These are phyloP conservation scores for Nomada fabriciana DNA, from an alignment of 2,888 invertebrate genomes.

Conservation along the genomic window DNA sequence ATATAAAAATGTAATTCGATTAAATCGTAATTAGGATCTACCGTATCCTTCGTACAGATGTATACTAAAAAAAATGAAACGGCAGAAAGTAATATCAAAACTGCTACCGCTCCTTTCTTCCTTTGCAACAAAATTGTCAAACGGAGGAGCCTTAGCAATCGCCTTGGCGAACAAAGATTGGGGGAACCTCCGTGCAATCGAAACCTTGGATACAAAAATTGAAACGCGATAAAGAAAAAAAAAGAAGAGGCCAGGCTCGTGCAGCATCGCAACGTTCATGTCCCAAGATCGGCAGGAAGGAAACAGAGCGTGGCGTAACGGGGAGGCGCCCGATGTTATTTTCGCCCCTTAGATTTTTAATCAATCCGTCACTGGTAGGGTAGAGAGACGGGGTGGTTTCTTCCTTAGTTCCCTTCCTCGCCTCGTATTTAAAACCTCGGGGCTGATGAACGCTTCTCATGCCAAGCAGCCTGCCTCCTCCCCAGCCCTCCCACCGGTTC, in stretches of 20 bases:
- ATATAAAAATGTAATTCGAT: no score
- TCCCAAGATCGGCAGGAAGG: conserved; percentile 34
- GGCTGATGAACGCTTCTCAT: conserved; percentile 84
- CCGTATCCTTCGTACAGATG: no score
- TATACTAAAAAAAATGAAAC: no score
- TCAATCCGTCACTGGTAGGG: conserved; percentile 84
- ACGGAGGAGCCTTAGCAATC: not conserved
- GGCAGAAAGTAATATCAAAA: no score
- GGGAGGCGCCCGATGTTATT: conserved; percentile 78
- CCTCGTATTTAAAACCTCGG: conserved; percentile 84
- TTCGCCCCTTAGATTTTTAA: conserved; percentile 84
- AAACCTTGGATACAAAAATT: not conserved
- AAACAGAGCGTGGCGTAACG: conserved; percentile 37
- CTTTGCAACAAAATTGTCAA: not conserved
- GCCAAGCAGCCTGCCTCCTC: conserved; percentile 79
- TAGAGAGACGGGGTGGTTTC: conserved; percentile 77
- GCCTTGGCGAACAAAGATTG: not conserved
- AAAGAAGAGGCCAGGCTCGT: not conserved
- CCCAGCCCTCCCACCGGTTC: conserved; percentile 64
- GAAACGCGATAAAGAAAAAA: not conserved
- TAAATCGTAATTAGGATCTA: not conserved
- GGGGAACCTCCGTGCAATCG: not conserved
- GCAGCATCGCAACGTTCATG: conserved; percentile 2
- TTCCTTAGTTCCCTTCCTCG: conserved; percentile 83
- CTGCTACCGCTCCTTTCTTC: not conserved